A percentile compares a stretch with the other conserved stretches of the same genome.
Evolutionary conservation across 1,140 invertebrate genomes (phyloP).

Genomic region (Daktulosphaira vitifoliae): DNA sequence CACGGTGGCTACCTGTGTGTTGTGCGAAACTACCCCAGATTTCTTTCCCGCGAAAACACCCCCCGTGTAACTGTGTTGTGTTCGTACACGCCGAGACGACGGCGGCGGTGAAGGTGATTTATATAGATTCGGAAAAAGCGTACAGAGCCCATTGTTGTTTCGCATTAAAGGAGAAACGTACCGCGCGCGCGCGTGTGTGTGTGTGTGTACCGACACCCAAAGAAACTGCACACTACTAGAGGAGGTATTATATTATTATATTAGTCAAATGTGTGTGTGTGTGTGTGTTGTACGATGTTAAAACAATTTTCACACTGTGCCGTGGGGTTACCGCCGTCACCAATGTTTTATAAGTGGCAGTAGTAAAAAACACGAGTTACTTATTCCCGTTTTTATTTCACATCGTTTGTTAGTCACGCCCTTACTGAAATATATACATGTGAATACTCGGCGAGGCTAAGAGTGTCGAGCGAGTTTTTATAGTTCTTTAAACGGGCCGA

Average conservation of each 20-base stretch:
- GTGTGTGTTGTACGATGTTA: slow-evolving; percentile 17
- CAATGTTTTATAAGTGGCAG: slow-evolving; percentile 3
- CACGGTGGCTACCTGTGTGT: slow-evolving; percentile 27
- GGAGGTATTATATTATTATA: background rate
- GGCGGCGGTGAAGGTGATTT: slow-evolving; percentile 1
- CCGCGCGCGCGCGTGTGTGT: slow-evolving; percentile 1
- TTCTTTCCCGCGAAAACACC: slow-evolving; percentile 30
- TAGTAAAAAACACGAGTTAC: slow-evolving; percentile 9
- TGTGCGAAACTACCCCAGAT: slow-evolving; percentile 28
- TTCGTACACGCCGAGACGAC: background rate
- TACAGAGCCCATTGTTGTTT: slow-evolving; percentile 8
- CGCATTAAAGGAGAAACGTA: background rate
- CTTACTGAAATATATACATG: slow-evolving; percentile 2
- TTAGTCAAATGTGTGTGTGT: too few relatives aligned
- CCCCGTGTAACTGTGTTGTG: too few relatives aligned
- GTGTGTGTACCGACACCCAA: too few relatives aligned
- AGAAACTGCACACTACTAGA: too few relatives aligned
- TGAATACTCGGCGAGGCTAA: background rate
- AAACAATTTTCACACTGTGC: slow-evolving; percentile 29
- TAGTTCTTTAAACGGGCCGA: background rate
- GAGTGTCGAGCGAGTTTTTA: background rate
- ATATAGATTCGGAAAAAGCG: background rate
- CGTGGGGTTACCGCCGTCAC: background rate
- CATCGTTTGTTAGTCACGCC: slow-evolving; percentile 29
- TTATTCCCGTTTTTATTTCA: slow-evolving; percentile 29